Evolutionary conservation across 2,888 invertebrate species (phyloP), one percentile per base, ranked within the genome.

Genomic region (Pseudoips prasinana): DNA sequence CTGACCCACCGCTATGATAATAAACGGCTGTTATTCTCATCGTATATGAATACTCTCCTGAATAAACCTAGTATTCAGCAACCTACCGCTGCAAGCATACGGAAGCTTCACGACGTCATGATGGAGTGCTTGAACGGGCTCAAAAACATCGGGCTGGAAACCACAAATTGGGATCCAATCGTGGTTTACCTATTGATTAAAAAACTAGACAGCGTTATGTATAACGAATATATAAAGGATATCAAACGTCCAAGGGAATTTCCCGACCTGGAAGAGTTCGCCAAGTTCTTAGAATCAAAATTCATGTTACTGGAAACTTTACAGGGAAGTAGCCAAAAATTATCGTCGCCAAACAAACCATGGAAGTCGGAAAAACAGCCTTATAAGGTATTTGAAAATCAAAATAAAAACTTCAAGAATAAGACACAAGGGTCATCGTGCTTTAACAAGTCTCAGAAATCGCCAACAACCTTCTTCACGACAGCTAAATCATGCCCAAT

Each of bases 121-220:
- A n/a, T 19, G 3, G 33, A 33, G 17, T 33, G 33, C 10, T 10
- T 33, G 9, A 33, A 33, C 24, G 33, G 27, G 7, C 24, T 33
- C 8, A 10, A 8, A 1, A 29, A 22, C 22, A 22, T 29, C 5
- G 29, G 29, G 2, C 22, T 29, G 1, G 29, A 29, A 10, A 22
- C 8, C 10, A 22, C n/a, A 5, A 22, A 22, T 14, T 11, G n/a
- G 29, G 29, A 5, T 22, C 29, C 29, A 20, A 29, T 22, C 0
- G 8, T 29, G n/a, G 29, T 29, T 8, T 22, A 29, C 10, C 29
- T 29, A 11, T 22, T 29, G 14, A 10, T 14, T 14, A 11, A 22
- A 7, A 29, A 29, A 8, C 29, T 29, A n/a, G 33, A 33, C 10
- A 20, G 7, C 3, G 10, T 22, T n/a, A 22, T 22, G 3, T 27